Percentiles rank a stretch among this genome's conserved stretches.
phyloP scores from a whole-genome alignment of 2,797 vertebrate species.

The Siniperca scherzeri region DNA sequence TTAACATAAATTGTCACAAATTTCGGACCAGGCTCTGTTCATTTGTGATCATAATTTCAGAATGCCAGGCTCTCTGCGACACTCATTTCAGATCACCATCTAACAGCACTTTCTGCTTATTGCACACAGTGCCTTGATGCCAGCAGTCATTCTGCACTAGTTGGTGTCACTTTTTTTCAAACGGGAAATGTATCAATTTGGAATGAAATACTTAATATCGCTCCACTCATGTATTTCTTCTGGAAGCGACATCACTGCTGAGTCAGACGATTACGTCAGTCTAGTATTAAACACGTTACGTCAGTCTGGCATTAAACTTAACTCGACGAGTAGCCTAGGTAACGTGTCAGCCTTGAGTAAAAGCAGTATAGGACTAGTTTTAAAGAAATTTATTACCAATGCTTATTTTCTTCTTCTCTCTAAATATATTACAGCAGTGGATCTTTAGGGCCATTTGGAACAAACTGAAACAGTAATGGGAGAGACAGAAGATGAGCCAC shows the following conservation, averaged over 20 bases:
- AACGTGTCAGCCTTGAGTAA: slow-evolving; percentile 16
- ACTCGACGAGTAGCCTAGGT: slow-evolving; percentile 21
- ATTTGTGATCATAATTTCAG: slow-evolving; percentile 15
- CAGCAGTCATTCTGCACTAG: slow-evolving; percentile 37
- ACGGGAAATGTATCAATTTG: slow-evolving; percentile 55
- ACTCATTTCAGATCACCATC: slow-evolving; percentile 47
- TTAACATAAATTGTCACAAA: slow-evolving; percentile 20
- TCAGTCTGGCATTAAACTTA: slow-evolving; percentile 27
- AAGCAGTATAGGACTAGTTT: slow-evolving; percentile 16
- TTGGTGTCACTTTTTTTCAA: slow-evolving; percentile 30
- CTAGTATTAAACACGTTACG: slow-evolving; percentile 2
- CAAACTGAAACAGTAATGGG: slow-evolving; percentile 46
- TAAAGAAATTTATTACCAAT: background rate
- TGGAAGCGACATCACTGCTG: slow-evolving; percentile 47
- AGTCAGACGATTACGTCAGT: slow-evolving; percentile 42
- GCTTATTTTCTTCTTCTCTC: slow-evolving; percentile 8
- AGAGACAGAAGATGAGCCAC: slow-evolving; percentile 68
- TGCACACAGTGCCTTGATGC: slow-evolving; percentile 28
- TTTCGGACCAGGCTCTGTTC: background rate
- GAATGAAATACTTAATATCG: slow-evolving; percentile 43
- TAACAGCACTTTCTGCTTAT: slow-evolving; percentile 51
- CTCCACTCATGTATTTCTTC: slow-evolving; percentile 32
- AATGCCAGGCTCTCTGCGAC: slow-evolving; percentile 1
- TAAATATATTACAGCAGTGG: slow-evolving; percentile 46
- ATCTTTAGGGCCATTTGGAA: slow-evolving; percentile 44